Base-by-base conservation (phyloP, 1,140 invertebrate genomes). In the Aphidius ervi region DNA sequence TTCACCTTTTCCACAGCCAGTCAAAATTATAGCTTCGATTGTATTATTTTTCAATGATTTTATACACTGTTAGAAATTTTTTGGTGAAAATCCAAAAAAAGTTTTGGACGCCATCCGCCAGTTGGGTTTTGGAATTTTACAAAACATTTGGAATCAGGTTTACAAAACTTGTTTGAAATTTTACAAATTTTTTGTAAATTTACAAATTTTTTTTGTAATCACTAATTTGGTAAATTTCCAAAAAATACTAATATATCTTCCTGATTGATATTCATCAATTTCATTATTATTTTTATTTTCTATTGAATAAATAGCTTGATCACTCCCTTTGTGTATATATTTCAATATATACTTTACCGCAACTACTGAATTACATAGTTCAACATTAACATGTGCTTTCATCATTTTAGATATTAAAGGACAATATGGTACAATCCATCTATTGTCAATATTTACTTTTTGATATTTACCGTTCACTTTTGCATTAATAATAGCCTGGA, bases 21-120 rank as follows among this genome's bases (percentile, higher is more conserved):
- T 74, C 37, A 81, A 54, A 59, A 83, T 78, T 49, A 68, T 80
- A 49, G 77, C 79, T 70, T 81, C 71, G 52, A 83, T 74, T 46
- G 80, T 16, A 20, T 57, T 57, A 16, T 48, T 48, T 6, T n/a
- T 5, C 55, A 63, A 76, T 77, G 47, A 65, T 66, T 49, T 60
- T 20, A 59, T 10, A 9, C 7, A n/a, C n/a, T n/a, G n/a, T n/a
- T n/a, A n/a, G n/a, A n/a, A n/a, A n/a, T n/a, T n/a, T n/a, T n/a
- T n/a, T n/a, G n/a, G n/a, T n/a, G n/a, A n/a, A n/a, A n/a, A n/a
- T n/a, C n/a, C n/a, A n/a, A n/a, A n/a, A n/a, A n/a, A n/a, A n/a
- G n/a, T n/a, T n/a, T n/a, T n/a, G n/a, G n/a, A n/a, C n/a, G n/a
- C n/a, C n/a, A n/a, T n/a, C n/a, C n/a, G n/a, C n/a, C n/a, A n/a